Conservation (phyloP, 2,797 vertebrate species). For the Geotrypetes seraphini region DNA sequence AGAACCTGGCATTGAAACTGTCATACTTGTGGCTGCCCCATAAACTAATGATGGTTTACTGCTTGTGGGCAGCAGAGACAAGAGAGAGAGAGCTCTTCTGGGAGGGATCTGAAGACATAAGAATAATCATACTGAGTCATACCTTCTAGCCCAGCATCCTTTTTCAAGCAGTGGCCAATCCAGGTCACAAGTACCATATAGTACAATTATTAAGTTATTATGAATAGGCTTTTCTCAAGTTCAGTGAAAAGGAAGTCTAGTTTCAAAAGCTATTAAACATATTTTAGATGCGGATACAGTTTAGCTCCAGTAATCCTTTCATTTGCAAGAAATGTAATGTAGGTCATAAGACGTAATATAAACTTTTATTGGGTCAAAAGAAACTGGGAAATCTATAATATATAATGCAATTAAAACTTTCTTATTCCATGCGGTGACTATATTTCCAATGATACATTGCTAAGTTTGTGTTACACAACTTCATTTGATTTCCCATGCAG, state of each 20-base stretch:
- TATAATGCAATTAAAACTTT: constrained; percentile 2
- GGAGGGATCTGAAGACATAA: constrained; percentile 23
- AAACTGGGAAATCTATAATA: too few species aligned
- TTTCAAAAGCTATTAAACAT: constrained; percentile 26
- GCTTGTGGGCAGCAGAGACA: too few species aligned
- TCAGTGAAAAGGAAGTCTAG: constrained; percentile 53
- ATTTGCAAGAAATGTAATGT: background rate
- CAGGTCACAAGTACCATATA: too few species aligned
- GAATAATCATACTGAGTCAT: too few species aligned
- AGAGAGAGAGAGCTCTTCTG: too few species aligned
- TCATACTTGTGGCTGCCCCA: too few species aligned
- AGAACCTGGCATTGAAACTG: too few species aligned
- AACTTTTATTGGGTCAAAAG: too few species aligned
- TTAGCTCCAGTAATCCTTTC: constrained; percentile 53
- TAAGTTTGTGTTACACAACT: constrained; percentile 20
- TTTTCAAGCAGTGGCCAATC: too few species aligned
- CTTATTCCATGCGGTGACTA: constrained; percentile 21
- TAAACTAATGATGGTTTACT: too few species aligned
- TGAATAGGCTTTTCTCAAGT: constrained; percentile 51
- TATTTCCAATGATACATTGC: constrained; percentile 19
- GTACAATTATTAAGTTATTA: constrained; percentile 22
- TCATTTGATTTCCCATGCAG: constrained; percentile 4
- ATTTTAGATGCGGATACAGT: constrained; percentile 37
- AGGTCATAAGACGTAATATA: too few species aligned
- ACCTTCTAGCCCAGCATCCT: too few species aligned